phyloP scores from a whole-genome alignment of 2,797 vertebrate species.

The Xerus rutilus region DNA sequence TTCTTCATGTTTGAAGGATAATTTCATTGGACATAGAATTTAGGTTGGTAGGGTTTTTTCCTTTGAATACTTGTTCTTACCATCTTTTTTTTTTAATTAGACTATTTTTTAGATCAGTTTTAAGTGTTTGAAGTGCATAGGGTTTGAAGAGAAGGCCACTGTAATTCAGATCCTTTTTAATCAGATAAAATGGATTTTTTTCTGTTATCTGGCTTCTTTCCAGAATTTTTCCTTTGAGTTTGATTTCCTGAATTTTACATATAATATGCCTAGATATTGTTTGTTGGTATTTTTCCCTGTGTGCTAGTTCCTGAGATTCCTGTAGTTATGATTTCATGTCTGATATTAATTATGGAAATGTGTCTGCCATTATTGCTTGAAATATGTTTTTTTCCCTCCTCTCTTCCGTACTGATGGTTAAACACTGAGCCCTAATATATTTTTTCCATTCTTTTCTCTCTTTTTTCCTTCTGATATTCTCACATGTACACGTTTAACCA shows the following conservation, averaged over 20 bases:
- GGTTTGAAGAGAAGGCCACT: not conserved
- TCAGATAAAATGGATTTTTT: not conserved
- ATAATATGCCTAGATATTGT: not conserved
- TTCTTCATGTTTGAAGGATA: not conserved
- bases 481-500: not conserved
- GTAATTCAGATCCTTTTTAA: not conserved
- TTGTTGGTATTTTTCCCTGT: not conserved
- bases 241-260: not conserved
- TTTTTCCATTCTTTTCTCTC: not conserved
- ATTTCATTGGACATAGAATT: not conserved
- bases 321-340: not conserved
- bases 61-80: not conserved
- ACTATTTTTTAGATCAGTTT: not conserved
- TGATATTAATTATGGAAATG: conserved; percentile 5
- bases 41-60: not conserved
- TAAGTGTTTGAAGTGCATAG: not conserved
- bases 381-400: not conserved
- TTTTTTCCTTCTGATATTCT: not conserved
- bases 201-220: not conserved
- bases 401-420: not conserved
- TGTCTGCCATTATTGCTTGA: not conserved
- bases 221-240: not conserved
- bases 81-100: not conserved
- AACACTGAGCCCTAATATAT: not conserved
- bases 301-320: not conserved